Base-by-base conservation (phyloP, 37 sponge, comb jelly and placozoan species). In the Chondrilla cf. caribensis region DNA sequence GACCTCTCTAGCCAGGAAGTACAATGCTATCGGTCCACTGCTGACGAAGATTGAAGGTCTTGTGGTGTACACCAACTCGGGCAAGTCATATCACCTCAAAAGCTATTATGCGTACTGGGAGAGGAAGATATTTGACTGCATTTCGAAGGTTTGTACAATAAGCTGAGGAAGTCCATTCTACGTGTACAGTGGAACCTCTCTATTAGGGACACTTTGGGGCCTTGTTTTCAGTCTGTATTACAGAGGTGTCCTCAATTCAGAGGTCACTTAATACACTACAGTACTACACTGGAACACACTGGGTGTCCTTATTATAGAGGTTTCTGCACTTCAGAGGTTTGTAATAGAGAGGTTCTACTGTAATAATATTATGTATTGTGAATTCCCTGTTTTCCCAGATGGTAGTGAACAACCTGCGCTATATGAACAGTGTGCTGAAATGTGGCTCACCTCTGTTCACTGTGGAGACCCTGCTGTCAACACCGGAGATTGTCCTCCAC, bases 21-120 rank as follows among this genome's bases (percentile, higher is more conserved):
- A 98, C 79, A 92, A 89, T 26, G 99, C 90, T 54, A 98, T 98
- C 24, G 95, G 93, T 6, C 99, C 99, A 1, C 89, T 98, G 31
- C 89, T 98, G 77, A 96, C 94, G 85, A 98, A 98, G 83, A 84
- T 98, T 81, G 99, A 98, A 66, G 98, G 98, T 22, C 86, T 93
- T 39, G 97, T 96, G 31, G 93, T 96, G 29, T 79, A 84, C 67
- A 96, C 95, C 38, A 98, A 96, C 89, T 86, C 95, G 21, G 99
- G 99, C 58, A 92, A 87, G 73, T 93, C 93, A 3, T 87, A 87
- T 8, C 70, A 79, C 11, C 89, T 98, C 31, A 71, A 44, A 32
- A 22, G 66, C 22, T 98, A 96, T 85, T 98, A 98, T 77, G 41
- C 75, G 24, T 86, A 92, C 90, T 98, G 99, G 99, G 99, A 98